Percentiles rank a stretch among this genome's conserved stretches.
Conservation (phyloP, 35 echinoderm and acorn worm species). For the Nesometra sesokonis region DNA sequence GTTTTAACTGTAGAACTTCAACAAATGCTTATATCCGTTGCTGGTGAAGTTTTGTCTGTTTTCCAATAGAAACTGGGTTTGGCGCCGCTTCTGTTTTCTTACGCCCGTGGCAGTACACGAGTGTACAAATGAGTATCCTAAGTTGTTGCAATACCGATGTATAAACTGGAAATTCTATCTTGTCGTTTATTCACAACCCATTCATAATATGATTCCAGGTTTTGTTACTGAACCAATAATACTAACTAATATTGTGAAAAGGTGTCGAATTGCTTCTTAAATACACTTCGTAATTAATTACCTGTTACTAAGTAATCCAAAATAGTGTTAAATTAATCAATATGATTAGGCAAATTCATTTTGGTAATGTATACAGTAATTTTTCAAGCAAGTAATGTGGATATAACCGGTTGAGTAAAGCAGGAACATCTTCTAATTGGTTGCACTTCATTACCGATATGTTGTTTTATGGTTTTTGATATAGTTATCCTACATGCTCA, state of each 20-base stretch:
- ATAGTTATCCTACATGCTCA: background rate
- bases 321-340: background rate
- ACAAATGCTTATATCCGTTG: background rate
- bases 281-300: slow-evolving; percentile 1
- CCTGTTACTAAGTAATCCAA: background rate
- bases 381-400: background rate
- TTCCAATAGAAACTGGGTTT: background rate
- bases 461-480: background rate
- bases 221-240: background rate
- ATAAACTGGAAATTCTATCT: background rate
- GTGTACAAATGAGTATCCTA: background rate
- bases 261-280: background rate
- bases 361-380: no score
- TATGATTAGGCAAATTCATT: background rate
- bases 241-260: background rate
- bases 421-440: background rate
- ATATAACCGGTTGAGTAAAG: background rate
- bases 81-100: background rate
- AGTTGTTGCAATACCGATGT: background rate
- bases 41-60: background rate
- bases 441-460: background rate
- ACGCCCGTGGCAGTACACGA: background rate
- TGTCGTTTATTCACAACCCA: background rate
- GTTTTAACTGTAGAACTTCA: background rate
- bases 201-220: background rate